phyloP scores from a whole-genome alignment of 2,797 vertebrate genomes.

The Phoebastria nigripes region DNA sequence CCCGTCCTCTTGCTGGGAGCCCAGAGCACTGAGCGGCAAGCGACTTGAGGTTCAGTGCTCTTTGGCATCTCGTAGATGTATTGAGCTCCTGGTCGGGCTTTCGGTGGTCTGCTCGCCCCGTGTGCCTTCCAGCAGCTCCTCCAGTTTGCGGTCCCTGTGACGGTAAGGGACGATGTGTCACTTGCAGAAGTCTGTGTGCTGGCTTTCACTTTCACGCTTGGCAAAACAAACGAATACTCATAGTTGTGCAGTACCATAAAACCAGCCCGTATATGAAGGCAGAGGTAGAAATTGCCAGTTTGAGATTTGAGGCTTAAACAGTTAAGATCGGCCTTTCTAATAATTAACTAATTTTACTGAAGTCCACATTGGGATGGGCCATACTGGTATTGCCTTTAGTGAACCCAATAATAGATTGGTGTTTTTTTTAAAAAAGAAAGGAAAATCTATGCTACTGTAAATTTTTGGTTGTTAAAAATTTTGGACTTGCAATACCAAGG shows the following conservation, averaged over 20 bases:
- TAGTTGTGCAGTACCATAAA: not conserved
- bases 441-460: not conserved
- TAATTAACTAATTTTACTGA: not conserved
- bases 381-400: not conserved
- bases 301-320: not conserved
- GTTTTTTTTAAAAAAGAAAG: not conserved
- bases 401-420: not conserved
- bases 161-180: rapidly evolving
- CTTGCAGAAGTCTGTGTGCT: not conserved
- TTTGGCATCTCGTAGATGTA: rapidly evolving
- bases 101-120: rapidly evolving
- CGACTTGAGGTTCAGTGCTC: not conserved
- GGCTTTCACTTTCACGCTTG: not conserved
- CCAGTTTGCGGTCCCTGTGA: not conserved
- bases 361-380: not conserved
- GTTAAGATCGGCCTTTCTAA: not conserved
- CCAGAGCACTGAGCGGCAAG: not conserved
- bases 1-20: not conserved
- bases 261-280: not conserved
- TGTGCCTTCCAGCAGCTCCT: not conserved
- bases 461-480: not conserved
- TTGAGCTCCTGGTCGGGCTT: not conserved
- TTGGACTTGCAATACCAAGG: not conserved
- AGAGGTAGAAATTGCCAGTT: not conserved
- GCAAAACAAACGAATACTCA: not conserved